phyloP scores from a whole-genome alignment of 2,888 invertebrate genomes.

The Drosophila nr. perissopoda region DNA sequence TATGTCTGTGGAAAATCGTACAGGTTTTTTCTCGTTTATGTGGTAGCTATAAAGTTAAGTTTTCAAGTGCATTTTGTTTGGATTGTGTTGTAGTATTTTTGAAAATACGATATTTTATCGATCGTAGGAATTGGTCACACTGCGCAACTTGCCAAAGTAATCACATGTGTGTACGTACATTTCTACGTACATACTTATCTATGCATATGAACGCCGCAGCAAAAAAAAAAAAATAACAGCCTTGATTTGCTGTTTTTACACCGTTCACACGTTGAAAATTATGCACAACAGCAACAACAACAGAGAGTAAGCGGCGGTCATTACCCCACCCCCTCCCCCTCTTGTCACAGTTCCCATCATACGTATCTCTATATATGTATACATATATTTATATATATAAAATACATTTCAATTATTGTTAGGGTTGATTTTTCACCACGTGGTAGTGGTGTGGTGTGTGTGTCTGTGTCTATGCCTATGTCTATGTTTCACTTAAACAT shows the following conservation, averaged over 20 bases:
- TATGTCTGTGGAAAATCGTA: neutral
- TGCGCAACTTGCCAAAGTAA: slow-evolving; percentile 44
- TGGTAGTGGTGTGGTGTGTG: slow-evolving; percentile 63
- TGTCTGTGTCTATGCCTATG: slow-evolving; percentile 12
- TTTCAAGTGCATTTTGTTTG: slow-evolving; percentile 20
- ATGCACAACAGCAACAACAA: slow-evolving; percentile 24
- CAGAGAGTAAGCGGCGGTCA: slow-evolving; percentile 10
- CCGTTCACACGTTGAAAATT: slow-evolving; percentile 47
- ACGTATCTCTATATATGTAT: slow-evolving; percentile 35
- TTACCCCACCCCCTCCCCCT: neutral
- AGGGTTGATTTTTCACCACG: slow-evolving; percentile 80
- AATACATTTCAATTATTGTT: slow-evolving; percentile 59
- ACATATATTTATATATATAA: slow-evolving; percentile 21
- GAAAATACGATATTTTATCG: slow-evolving; percentile 20
- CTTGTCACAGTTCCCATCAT: slow-evolving; percentile 10
- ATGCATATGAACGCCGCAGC: slow-evolving; percentile 10
- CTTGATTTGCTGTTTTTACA: slow-evolving; percentile 46
- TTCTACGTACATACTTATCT: slow-evolving; percentile 4
- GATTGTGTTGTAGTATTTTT: slow-evolving; percentile 32
- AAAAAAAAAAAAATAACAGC: slow-evolving; percentile 46
- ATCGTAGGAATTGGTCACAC: slow-evolving; percentile 54
- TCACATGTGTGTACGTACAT: slow-evolving; percentile 73
- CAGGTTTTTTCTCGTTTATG: neutral
- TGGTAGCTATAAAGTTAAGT: neutral
- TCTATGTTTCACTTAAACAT: slow-evolving; percentile 34